A percentile compares a stretch with the other conserved stretches of the same genome.
These are phyloP conservation scores for Leptogaster cylindrica DNA, from an alignment of 2,888 invertebrate genomes.

Conservation along the genomic window DNA sequence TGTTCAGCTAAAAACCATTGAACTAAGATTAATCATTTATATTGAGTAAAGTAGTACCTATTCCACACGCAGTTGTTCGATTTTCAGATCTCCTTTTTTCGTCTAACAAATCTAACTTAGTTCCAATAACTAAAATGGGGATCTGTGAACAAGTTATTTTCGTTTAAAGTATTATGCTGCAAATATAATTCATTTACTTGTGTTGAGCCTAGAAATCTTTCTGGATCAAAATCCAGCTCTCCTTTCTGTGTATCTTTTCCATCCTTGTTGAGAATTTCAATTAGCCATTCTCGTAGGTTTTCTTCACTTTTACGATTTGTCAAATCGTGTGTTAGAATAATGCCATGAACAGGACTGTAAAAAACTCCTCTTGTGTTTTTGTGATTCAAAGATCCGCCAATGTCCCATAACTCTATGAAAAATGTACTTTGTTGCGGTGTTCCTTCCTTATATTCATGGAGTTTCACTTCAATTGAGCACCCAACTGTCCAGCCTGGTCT, in stretches of 20 bases:
- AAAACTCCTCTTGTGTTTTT: conserved; percentile 92
- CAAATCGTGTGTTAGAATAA: conserved; percentile 95
- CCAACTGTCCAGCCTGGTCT: conserved; percentile 97
- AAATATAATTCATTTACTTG: no score
- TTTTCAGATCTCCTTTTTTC: conserved; percentile 69
- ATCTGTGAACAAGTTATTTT: conserved; percentile 67
- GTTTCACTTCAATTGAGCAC: conserved; percentile 92
- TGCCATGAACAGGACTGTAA: conserved; percentile 93
- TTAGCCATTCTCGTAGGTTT: conserved; percentile 91
- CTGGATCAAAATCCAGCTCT: conserved; percentile 73
- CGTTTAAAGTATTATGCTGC: no score
- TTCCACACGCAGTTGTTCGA: conserved; percentile 57
- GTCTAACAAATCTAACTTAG: conserved; percentile 86
- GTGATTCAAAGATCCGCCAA: conserved; percentile 94
- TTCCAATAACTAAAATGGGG: conserved; percentile 93
- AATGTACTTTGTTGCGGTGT: conserved; percentile 89
- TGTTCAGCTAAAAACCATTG: conserved; percentile 83
- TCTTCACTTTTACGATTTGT: conserved; percentile 95
- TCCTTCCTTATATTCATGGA: conserved; percentile 94
- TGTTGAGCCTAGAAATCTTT: conserved; percentile 82
- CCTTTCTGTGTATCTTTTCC: conserved; percentile 59
- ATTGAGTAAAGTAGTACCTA: no score
- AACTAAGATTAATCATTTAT: no score
- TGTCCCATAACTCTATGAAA: conserved; percentile 96
- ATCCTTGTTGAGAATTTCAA: conserved; percentile 84